These are phyloP conservation scores for Eulemur mongoz DNA, from an alignment of 2,797 vertebrate genomes.

Conservation along the genomic window DNA sequence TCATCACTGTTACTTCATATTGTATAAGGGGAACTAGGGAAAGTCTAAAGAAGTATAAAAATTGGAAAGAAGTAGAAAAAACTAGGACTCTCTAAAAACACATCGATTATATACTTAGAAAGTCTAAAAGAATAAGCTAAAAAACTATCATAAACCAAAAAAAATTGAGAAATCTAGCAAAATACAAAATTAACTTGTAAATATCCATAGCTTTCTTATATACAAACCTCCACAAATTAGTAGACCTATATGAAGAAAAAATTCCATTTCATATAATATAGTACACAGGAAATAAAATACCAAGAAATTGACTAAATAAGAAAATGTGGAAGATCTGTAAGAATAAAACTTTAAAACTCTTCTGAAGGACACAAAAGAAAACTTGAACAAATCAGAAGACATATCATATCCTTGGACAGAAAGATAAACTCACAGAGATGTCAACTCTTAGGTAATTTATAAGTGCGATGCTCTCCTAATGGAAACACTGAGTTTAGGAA, in stretches of 20 bases:
- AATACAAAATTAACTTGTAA: background rate
- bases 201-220: background rate
- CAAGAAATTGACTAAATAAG: background rate
- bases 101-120: background rate
- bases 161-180: background rate
- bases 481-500: background rate
- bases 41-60: background rate
- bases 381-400: background rate
- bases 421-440: background rate
- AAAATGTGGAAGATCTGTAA: background rate
- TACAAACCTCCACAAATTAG: background rate
- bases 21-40: background rate
- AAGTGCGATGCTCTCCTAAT: background rate
- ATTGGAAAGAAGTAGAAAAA: background rate
- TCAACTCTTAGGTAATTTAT: background rate
- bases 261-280: background rate
- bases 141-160: slow-evolving; percentile 8
- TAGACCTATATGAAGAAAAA: background rate
- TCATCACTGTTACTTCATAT: background rate
- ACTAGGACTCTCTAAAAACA: background rate
- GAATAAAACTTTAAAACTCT: background rate
- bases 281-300: background rate
- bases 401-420: background rate
- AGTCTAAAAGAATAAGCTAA: background rate
- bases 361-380: background rate